These are phyloP conservation scores for Trachelus tabidus DNA, from an alignment of 2,888 invertebrate genomes.

Conservation along the genomic window DNA sequence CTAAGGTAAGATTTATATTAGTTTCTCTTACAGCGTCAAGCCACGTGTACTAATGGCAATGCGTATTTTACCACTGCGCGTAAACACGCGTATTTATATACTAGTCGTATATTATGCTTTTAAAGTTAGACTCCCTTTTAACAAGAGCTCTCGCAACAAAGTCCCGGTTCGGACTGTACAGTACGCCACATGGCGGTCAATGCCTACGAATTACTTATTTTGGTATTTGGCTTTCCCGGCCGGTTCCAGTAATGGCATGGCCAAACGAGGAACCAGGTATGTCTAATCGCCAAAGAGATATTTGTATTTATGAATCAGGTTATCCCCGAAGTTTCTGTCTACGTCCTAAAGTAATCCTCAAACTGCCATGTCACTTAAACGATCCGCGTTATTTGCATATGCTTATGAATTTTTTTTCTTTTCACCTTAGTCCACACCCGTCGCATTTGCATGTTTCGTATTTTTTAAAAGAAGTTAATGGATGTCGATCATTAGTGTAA, in stretches of 20 bases:
- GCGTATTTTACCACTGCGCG: neutral
- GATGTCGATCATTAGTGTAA: slow-evolving; percentile 48
- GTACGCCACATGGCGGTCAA: neutral
- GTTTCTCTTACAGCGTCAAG: neutral
- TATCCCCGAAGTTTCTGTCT: neutral
- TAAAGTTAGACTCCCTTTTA: neutral
- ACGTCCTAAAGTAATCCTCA: neutral
- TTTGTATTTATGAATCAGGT: neutral
- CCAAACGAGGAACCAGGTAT: neutral
- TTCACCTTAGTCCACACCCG: slow-evolving; percentile 28
- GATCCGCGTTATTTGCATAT: slow-evolving; percentile 40
- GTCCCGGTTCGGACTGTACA: neutral
- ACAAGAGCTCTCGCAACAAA: neutral
- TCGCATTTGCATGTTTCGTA: slow-evolving; percentile 16
- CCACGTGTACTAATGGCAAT: neutral
- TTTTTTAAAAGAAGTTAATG: slow-evolving; percentile 37
- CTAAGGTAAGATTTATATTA: slow-evolving; percentile 47
- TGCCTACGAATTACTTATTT: neutral
- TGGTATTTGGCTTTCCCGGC: neutral
- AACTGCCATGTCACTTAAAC: slow-evolving; percentile 31
- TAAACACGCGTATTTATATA: neutral
- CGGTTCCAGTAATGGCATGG: neutral
- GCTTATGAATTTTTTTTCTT: slow-evolving; percentile 37
- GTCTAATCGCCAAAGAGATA: neutral
- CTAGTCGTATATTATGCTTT: neutral